Evolutionary conservation across 1,140 invertebrate genomes (phyloP).

Genomic region (Heliconius hermathena): DNA sequence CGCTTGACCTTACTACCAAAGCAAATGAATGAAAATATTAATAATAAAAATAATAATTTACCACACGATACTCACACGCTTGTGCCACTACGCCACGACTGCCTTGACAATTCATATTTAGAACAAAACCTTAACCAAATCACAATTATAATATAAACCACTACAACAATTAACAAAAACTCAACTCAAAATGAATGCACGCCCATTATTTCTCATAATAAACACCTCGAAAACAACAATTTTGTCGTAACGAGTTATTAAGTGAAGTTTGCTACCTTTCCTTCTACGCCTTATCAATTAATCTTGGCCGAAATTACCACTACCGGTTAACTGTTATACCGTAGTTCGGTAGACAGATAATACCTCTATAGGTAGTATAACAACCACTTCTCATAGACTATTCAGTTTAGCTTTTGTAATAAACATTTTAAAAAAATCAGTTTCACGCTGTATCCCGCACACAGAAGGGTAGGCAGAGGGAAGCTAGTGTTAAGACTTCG

Average conservation of each 20-base stretch:
- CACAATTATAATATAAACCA: background rate
- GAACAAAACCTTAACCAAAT: background rate
- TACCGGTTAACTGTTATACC: slow-evolving; percentile 25
- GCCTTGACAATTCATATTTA: no score
- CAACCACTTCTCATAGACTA: background rate
- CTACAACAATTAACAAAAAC: background rate
- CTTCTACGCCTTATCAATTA: slow-evolving; percentile 31
- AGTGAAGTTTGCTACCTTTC: slow-evolving; percentile 21
- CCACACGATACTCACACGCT: no score
- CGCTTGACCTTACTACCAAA: no score
- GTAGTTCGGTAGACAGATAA: slow-evolving; percentile 18
- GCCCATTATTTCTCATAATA: slow-evolving; percentile 31
- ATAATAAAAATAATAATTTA: no score
- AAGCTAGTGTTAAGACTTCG: no score
- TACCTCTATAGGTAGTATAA: background rate
- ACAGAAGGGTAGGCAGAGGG: no score
- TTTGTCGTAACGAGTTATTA: slow-evolving; percentile 24
- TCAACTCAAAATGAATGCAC: slow-evolving; percentile 16
- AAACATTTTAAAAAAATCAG: background rate
- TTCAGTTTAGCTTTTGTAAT: background rate
- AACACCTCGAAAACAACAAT: slow-evolving; percentile 31
- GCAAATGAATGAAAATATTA: no score
- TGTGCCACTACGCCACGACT: no score
- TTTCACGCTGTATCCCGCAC: no score
- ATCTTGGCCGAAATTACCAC: slow-evolving; percentile 31